Conservation (phyloP, 2,888 invertebrate genomes). For the Alentia gelatinosa region DNA sequence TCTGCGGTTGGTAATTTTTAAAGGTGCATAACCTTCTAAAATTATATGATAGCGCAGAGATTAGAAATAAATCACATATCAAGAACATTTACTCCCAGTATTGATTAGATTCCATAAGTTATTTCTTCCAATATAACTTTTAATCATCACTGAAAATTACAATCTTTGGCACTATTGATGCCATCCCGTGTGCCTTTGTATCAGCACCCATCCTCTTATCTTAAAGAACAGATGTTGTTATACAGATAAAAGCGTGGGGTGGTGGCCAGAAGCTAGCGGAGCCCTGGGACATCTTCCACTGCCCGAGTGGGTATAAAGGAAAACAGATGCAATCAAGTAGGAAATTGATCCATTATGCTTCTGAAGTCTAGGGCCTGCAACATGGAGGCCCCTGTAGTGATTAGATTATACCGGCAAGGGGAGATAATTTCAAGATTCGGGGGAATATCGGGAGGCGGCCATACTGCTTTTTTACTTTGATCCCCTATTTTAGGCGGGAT, state of each 20-base stretch:
- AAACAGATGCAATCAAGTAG: neutral
- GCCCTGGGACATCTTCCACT: neutral
- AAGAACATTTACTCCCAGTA: too few species aligned
- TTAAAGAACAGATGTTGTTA: neutral
- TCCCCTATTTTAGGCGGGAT: neutral
- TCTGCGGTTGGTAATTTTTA: too few species aligned
- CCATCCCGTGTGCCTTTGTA: neutral
- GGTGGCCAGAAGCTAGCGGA: neutral
- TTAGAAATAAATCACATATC: too few species aligned
- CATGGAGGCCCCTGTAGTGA: neutral
- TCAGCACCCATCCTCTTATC: neutral
- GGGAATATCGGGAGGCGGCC: neutral
- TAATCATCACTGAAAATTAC: too few species aligned
- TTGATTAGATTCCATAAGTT: too few species aligned
- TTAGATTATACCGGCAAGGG: neutral
- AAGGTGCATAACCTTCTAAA: too few species aligned
- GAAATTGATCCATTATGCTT: slow-evolving; percentile 21
- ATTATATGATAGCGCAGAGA: too few species aligned
- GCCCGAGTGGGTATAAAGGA: neutral
- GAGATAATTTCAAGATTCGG: neutral
- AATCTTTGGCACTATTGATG: neutral
- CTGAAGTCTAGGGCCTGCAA: neutral
- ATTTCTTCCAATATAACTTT: too few species aligned
- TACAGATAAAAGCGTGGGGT: neutral
- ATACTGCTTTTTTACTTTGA: neutral